These are phyloP conservation scores for human DNA, from an alignment of 2,113 vertebrate genomes.

Conservation along the genomic window GRCh38 chrX:114588501-114589000, in stretches of 20 bases:
- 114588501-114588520: neutral
- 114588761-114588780: neutral
- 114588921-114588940: neutral
- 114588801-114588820: constrained; percentile 18
- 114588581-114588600: neutral
- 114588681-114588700: neutral
- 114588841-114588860: neutral
- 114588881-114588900: neutral
- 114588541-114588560: neutral
- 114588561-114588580: neutral
- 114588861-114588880: neutral
- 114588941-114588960: neutral
- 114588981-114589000: neutral
- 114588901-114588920: neutral
- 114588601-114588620: neutral
- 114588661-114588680: neutral
- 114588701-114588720: neutral
- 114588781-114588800: neutral
- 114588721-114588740: constrained; percentile 23
- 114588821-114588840: neutral
- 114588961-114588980: neutral
- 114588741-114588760: constrained; percentile 12
- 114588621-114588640: neutral
- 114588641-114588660: neutral
- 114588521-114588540: neutral